Conservation (phyloP, 2,797 vertebrate species). For the Mormyrops boulengeri region DNA sequence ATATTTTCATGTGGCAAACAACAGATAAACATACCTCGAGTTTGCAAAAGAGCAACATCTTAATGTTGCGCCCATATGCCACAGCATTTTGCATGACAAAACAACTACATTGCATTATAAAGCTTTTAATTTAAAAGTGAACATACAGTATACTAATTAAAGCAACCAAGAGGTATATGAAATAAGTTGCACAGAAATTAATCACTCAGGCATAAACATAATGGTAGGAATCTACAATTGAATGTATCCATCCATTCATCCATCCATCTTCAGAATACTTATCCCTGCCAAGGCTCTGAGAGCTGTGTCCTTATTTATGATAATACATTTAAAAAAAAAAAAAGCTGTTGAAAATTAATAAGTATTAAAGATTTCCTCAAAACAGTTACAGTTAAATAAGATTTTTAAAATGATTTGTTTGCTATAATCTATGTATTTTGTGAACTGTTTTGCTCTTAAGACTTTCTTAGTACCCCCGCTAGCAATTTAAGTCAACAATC, state of each 20-base stretch:
- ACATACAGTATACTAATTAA: background rate
- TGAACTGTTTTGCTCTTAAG: background rate
- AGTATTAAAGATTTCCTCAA: background rate
- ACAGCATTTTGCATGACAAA: background rate
- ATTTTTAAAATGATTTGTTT: background rate
- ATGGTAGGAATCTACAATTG: background rate
- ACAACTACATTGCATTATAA: background rate
- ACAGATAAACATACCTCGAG: constrained; percentile 9
- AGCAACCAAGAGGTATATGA: background rate
- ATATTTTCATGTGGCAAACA: constrained; percentile 24
- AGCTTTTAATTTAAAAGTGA: background rate
- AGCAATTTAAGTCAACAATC: background rate
- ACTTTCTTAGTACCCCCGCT: background rate
- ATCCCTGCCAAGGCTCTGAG: background rate
- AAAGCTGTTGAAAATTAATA: background rate
- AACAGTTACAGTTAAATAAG: background rate
- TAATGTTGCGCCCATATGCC: background rate
- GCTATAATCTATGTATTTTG: background rate
- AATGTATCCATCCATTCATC: background rate
- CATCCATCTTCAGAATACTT: background rate
- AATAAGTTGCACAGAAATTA: background rate
- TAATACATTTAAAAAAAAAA: background rate
- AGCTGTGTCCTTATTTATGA: background rate
- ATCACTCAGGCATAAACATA: background rate
- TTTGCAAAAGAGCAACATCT: background rate